Evolutionary conservation across 1,140 invertebrate genomes (phyloP).

Genomic region (Eriosoma lanigerum): DNA sequence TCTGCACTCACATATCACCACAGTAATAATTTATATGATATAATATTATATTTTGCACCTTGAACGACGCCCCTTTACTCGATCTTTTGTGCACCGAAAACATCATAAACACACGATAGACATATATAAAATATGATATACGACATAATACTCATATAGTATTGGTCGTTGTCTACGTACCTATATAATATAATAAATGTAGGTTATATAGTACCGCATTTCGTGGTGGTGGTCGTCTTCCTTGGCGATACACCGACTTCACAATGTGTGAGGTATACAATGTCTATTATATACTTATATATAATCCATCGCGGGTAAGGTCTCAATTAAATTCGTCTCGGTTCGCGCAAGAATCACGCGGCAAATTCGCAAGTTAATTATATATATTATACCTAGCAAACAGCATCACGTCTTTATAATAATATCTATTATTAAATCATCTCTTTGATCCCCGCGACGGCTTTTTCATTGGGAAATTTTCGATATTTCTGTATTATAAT

Average conservation of each 20-base stretch:
- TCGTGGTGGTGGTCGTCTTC: not conserved
- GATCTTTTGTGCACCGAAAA: not conserved
- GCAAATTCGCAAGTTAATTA: conserved; percentile 12
- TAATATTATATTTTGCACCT: conserved; percentile 30
- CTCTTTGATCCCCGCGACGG: conserved; percentile 6
- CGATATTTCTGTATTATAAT: no score
- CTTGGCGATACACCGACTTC: not conserved
- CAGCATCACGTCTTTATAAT: not conserved
- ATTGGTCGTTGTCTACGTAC: no score
- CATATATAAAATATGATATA: not conserved
- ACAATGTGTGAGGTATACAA: conserved; percentile 17
- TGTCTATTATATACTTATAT: no score
- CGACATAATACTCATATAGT: not conserved
- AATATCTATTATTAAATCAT: not conserved
- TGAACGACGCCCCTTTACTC: conserved; percentile 15
- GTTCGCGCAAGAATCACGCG: not conserved
- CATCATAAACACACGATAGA: not conserved
- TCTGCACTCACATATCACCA: no score
- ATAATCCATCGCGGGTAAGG: not conserved
- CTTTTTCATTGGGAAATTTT: no score
- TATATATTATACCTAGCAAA: not conserved
- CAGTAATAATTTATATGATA: not conserved
- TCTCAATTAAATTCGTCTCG: conserved; percentile 46
- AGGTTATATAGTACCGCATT: not conserved
- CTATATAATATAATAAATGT: not conserved